A percentile compares a stretch with the other conserved stretches of the same genome.
phyloP scores from a whole-genome alignment of 2,113 vertebrate genomes.

The Ctenomys sociabilis region DNA sequence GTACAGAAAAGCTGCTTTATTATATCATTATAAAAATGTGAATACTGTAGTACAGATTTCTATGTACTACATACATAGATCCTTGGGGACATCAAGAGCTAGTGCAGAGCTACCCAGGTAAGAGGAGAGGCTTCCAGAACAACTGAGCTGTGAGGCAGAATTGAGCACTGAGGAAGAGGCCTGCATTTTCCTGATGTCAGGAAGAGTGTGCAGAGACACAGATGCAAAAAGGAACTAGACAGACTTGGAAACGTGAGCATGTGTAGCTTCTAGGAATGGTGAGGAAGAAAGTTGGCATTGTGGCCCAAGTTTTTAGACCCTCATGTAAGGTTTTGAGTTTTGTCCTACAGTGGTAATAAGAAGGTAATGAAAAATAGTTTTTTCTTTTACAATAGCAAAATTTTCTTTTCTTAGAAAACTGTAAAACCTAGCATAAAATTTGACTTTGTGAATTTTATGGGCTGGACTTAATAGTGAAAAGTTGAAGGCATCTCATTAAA shows the following conservation, averaged over 20 bases:
- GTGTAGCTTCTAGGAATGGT: not conserved
- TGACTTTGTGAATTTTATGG: not conserved
- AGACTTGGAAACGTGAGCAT: not conserved
- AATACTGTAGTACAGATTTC: not conserved
- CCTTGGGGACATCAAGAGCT: not conserved
- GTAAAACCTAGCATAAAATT: not conserved
- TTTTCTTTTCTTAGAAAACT: not conserved
- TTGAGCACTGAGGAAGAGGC: not conserved
- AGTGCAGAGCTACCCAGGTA: not conserved
- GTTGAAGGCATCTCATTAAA: not conserved
- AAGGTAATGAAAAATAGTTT: not conserved
- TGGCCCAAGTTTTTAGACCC: not conserved
- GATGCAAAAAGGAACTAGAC: not conserved
- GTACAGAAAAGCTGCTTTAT: not conserved
- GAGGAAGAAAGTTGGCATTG: not conserved
- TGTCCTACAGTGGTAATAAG: not conserved
- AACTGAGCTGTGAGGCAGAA: not conserved
- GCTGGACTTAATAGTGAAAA: not conserved
- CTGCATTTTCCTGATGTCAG: not conserved
- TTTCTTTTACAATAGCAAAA: not conserved
- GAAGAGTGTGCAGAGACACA: not conserved
- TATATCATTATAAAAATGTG: not conserved
- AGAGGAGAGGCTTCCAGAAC: not conserved
- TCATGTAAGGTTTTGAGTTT: not conserved
- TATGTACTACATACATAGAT: not conserved